phyloP scores from a whole-genome alignment of 64 coral and sea anemone genomes.

The Astreopora myriophthalma region DNA sequence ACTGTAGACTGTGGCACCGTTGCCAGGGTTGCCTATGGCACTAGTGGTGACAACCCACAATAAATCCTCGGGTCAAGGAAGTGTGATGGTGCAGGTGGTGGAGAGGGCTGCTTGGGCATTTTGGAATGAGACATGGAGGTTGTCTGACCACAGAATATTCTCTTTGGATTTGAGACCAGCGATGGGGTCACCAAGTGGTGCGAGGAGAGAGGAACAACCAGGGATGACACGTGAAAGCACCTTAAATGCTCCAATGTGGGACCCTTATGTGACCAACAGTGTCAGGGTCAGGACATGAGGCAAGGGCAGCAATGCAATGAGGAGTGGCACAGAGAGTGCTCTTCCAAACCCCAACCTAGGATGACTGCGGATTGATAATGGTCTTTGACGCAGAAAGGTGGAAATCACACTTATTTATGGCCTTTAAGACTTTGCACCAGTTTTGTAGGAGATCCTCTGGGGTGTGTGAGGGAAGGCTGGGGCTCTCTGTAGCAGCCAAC shows the following conservation, averaged over 20 bases:
- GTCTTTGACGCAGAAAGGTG: constrained; percentile 50
- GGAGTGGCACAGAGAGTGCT: constrained; percentile 46
- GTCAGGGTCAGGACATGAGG: constrained; percentile 21
- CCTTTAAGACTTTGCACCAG: constrained; percentile 7
- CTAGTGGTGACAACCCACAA: not conserved
- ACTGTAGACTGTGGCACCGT: no score
- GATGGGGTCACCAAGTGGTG: not conserved
- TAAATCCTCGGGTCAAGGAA: not conserved
- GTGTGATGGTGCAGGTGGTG: no score
- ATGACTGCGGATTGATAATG: constrained; percentile 18
- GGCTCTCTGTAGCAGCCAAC: not conserved
- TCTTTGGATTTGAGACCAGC: not conserved
- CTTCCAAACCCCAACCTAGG: constrained; percentile 46
- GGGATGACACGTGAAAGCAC: constrained; percentile 50
- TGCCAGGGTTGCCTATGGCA: not conserved
- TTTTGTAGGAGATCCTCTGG: constrained; percentile 18
- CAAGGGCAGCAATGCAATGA: constrained; percentile 13
- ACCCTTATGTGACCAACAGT: constrained; percentile 39
- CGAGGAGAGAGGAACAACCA: not conserved
- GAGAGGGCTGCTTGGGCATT: not conserved
- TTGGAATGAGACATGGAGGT: not conserved
- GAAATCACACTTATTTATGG: not conserved
- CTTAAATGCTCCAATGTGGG: constrained; percentile 53
- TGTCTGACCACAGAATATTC: not conserved
- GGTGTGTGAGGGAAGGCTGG: not conserved